Evolutionary conservation across 2,888 invertebrate genomes (phyloP).

Genomic region (Cyaniris semiargus): DNA sequence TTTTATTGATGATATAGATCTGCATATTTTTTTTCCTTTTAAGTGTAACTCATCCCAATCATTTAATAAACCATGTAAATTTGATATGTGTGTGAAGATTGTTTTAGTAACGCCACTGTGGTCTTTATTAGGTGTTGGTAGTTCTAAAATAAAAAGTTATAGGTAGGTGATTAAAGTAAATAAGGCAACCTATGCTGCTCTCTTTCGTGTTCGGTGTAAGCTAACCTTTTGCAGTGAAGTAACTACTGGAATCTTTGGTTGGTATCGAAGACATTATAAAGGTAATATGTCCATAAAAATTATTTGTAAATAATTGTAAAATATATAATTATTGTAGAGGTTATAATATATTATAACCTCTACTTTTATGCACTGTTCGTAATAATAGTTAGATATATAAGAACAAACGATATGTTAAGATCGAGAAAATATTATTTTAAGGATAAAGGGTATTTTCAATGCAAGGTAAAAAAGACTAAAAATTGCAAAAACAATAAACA

Average conservation of each 20-base stretch:
- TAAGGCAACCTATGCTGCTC: background rate
- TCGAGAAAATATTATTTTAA: no score
- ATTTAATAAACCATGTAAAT: conserved; percentile 55
- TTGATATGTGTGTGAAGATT: conserved; percentile 63
- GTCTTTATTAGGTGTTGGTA: conserved; percentile 60
- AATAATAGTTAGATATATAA: no score
- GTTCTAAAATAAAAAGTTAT: conserved; percentile 55
- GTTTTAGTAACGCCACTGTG: conserved; percentile 63
- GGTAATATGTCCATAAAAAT: background rate
- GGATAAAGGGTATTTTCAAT: no score
- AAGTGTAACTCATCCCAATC: conserved; percentile 62
- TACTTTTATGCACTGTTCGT: no score
- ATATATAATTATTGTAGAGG: no score
- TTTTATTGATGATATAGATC: conserved; percentile 57
- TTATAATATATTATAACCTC: no score
- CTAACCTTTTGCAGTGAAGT: conserved; percentile 58
- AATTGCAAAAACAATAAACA: no score
- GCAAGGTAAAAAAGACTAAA: no score
- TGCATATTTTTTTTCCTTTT: conserved; percentile 60
- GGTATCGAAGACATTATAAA: conserved; percentile 56
- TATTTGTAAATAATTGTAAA: background rate
- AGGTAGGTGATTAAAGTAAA: background rate
- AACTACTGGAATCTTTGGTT: conserved; percentile 45
- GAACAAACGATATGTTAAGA: no score
- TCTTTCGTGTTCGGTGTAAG: background rate